These are phyloP conservation scores for Suillia variegata DNA, from an alignment of 2,888 invertebrate species.

Conservation along the genomic window DNA sequence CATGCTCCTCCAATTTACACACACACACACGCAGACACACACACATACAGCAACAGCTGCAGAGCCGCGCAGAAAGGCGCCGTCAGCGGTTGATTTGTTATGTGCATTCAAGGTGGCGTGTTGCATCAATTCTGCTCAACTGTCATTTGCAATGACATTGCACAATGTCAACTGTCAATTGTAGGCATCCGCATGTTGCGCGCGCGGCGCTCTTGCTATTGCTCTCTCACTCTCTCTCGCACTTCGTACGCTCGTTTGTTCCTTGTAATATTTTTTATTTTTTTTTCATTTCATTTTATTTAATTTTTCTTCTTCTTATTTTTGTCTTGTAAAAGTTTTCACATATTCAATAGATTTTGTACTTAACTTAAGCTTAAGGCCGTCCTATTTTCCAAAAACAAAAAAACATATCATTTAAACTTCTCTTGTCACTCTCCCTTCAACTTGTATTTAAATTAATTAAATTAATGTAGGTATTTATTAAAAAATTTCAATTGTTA, in stretches of 20 bases:
- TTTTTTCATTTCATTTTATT: too few relatives aligned
- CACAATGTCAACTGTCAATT: slow-evolving; percentile 23
- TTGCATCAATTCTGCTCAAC: slow-evolving; percentile 19
- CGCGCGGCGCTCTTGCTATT: slow-evolving; percentile 1
- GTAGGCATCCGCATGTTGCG: background rate
- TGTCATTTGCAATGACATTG: slow-evolving; percentile 19
- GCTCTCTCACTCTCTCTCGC: too few relatives aligned
- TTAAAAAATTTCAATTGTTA: too few relatives aligned
- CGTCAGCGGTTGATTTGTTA: slow-evolving; percentile 9
- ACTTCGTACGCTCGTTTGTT: too few relatives aligned
- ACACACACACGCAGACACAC: background rate
- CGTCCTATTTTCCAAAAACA: background rate
- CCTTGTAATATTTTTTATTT: too few relatives aligned
- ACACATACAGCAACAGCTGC: background rate
- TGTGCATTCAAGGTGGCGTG: slow-evolving; percentile 19
- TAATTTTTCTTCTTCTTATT: too few relatives aligned
- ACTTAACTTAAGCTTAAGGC: background rate
- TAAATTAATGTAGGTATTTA: background rate
- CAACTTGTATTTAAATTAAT: background rate
- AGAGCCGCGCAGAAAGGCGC: background rate
- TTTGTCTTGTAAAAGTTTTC: too few relatives aligned
- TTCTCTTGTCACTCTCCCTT: background rate
- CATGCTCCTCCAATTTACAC: background rate
- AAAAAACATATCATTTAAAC: background rate
- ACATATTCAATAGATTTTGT: background rate